phyloP scores from a whole-genome alignment of 2,113 vertebrate genomes.

The Eulacestoma nigropectus region DNA sequence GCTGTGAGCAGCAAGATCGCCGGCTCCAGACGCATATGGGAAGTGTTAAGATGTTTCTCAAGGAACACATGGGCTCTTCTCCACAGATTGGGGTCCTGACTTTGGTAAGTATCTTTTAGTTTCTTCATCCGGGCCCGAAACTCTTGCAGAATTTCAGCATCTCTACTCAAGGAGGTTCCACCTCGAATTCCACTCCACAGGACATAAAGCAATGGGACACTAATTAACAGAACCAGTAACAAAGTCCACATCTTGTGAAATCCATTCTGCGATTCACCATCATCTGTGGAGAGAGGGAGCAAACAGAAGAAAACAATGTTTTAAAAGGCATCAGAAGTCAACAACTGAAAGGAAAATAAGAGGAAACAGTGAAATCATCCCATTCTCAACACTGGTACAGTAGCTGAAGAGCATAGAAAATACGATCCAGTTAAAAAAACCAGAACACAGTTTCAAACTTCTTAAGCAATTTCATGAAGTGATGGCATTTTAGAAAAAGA shows the following conservation, averaged over 20 bases:
- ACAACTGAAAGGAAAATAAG: background rate
- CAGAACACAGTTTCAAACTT: background rate
- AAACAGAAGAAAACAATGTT: background rate
- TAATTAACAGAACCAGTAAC: background rate
- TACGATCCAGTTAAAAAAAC: background rate
- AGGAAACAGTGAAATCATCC: background rate
- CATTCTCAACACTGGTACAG: background rate
- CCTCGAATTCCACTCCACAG: background rate
- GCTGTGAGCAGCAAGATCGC: conserved; percentile 87
- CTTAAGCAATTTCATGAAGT: background rate
- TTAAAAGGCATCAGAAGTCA: background rate
- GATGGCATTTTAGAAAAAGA: background rate
- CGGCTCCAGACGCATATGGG: conserved; percentile 72
- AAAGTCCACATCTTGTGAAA: background rate
- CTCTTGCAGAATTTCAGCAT: conserved; percentile 38
- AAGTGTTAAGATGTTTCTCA: conserved; percentile 76
- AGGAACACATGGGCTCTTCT: conserved; percentile 76
- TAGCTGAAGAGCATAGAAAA: background rate
- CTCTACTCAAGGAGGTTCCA: background rate
- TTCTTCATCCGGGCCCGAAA: conserved; percentile 72
- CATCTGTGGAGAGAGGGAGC: background rate
- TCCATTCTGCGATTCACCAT: background rate
- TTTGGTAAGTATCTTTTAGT: conserved; percentile 71
- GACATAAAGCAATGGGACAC: background rate
- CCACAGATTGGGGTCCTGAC: conserved; percentile 84